Percentiles rank a stretch among this genome's conserved stretches.
phyloP scores from a whole-genome alignment of 2,113 vertebrate species.

The Dryoscopus gambensis region DNA sequence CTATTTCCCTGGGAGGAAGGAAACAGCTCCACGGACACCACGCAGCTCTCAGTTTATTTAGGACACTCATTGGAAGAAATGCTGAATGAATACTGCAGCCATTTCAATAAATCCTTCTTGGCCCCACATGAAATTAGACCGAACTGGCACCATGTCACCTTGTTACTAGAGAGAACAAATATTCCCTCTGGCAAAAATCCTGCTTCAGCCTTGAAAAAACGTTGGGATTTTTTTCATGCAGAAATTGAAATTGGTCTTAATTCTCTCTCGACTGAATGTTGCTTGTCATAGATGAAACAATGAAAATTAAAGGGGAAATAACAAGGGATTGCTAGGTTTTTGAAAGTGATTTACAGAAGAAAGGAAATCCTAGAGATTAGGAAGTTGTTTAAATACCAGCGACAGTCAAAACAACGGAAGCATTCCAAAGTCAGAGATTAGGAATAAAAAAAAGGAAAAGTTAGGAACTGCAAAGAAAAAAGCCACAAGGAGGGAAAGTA shows the following conservation, averaged over 20 bases:
- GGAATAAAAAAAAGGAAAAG: background rate
- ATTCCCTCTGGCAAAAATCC: slow-evolving; percentile 49
- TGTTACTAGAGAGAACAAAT: slow-evolving; percentile 50
- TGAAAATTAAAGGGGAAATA: slow-evolving; percentile 43
- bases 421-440: slow-evolving; percentile 49
- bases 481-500: background rate
- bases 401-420: slow-evolving; percentile 43
- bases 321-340: slow-evolving; percentile 35
- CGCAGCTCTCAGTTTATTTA: background rate
- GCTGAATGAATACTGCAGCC: slow-evolving; percentile 14
- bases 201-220: slow-evolving; percentile 18
- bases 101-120: background rate
- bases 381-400: slow-evolving; percentile 56
- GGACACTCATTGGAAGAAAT: background rate
- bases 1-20: background rate
- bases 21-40: background rate
- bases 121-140: background rate
- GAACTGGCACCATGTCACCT: background rate
- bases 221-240: background rate
- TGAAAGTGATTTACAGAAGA: slow-evolving; percentile 51
- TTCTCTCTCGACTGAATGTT: slow-evolving; percentile 49
- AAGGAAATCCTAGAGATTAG: slow-evolving; percentile 61
- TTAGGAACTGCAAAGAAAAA: slow-evolving; percentile 24
- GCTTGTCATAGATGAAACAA: slow-evolving; percentile 52
- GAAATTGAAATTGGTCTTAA: slow-evolving; percentile 57